Conservation (phyloP, 2,113 vertebrate species). For the Carollia perspicillata region DNA sequence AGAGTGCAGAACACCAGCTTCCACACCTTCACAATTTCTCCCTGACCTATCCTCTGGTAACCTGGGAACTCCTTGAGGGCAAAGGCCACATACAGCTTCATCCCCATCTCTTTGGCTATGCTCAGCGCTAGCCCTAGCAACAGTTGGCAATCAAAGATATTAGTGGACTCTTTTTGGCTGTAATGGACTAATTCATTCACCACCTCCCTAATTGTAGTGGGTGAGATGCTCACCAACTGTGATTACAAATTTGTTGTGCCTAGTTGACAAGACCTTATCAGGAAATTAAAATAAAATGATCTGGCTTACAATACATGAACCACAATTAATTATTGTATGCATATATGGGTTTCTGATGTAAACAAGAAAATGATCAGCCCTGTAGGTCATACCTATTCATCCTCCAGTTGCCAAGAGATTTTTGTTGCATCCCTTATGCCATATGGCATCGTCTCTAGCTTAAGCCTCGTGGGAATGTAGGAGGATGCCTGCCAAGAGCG, state of each 20-base stretch:
- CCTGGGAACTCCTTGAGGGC: neutral
- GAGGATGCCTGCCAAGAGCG: slow-evolving; percentile 67
- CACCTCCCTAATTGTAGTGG: slow-evolving; percentile 20
- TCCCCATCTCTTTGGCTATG: neutral
- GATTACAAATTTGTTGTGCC: slow-evolving; percentile 59
- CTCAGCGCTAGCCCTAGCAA: neutral
- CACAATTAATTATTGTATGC: slow-evolving; percentile 66
- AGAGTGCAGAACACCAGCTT: neutral
- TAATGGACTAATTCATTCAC: slow-evolving; percentile 44
- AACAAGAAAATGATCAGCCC: slow-evolving; percentile 55
- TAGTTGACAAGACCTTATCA: slow-evolving; percentile 63
- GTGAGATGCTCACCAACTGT: slow-evolving; percentile 17
- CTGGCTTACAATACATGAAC: slow-evolving; percentile 63
- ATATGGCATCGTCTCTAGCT: slow-evolving; percentile 74
- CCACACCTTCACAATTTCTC: neutral
- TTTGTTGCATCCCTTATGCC: slow-evolving; percentile 79
- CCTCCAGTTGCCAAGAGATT: slow-evolving; percentile 79
- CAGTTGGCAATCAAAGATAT: neutral
- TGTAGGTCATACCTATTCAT: slow-evolving; percentile 63
- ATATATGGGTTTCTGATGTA: slow-evolving; percentile 72
- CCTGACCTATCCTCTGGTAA: neutral
- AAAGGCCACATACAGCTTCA: neutral
- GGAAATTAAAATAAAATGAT: slow-evolving; percentile 71
- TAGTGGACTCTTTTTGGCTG: neutral
- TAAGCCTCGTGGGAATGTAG: slow-evolving; percentile 64